These are phyloP conservation scores for Heteractis magnifica DNA, from an alignment of 92 coral and sea anemone genomes.

Conservation along the genomic window DNA sequence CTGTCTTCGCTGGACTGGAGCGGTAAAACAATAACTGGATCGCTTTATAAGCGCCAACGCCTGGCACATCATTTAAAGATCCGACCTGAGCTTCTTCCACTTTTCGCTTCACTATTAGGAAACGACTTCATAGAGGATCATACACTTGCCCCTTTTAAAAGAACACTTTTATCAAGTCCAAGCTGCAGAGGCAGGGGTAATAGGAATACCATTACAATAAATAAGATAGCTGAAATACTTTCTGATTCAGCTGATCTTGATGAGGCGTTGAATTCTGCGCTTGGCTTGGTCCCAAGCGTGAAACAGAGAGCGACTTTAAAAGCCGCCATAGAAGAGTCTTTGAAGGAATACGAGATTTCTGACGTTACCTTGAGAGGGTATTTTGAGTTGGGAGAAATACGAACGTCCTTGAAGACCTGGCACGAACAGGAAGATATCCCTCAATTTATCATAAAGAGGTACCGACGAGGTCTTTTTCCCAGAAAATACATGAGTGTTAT, in stretches of 20 bases:
- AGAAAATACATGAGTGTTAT: conserved; percentile 43
- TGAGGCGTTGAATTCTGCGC: conserved; percentile 49
- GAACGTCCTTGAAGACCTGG: conserved; percentile 40
- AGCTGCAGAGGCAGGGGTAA: neutral
- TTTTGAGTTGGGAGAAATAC: conserved; percentile 40
- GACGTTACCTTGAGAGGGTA: conserved; percentile 45
- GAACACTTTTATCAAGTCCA: conserved; percentile 24
- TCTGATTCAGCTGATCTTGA: conserved; percentile 31
- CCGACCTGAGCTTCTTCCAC: conserved; percentile 51
- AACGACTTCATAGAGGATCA: conserved; percentile 70
- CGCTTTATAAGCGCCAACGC: conserved; percentile 45
- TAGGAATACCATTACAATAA: conserved; percentile 36
- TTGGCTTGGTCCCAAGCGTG: conserved; percentile 20
- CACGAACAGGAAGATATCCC: conserved; percentile 36
- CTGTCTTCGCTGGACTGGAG: conserved; percentile 52
- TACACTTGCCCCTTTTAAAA: conserved; percentile 51
- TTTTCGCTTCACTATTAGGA: conserved; percentile 84
- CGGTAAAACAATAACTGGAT: conserved; percentile 39
- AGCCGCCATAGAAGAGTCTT: conserved; percentile 40
- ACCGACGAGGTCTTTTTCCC: conserved; percentile 69
- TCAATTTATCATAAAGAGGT: conserved; percentile 49
- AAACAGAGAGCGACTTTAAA: neutral
- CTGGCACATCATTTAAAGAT: conserved; percentile 65
- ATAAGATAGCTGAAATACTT: conserved; percentile 56
- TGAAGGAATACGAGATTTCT: conserved; percentile 60